Evolutionary conservation across 2,797 vertebrate species (phyloP).

Genomic region (Siniperca undulata): DNA sequence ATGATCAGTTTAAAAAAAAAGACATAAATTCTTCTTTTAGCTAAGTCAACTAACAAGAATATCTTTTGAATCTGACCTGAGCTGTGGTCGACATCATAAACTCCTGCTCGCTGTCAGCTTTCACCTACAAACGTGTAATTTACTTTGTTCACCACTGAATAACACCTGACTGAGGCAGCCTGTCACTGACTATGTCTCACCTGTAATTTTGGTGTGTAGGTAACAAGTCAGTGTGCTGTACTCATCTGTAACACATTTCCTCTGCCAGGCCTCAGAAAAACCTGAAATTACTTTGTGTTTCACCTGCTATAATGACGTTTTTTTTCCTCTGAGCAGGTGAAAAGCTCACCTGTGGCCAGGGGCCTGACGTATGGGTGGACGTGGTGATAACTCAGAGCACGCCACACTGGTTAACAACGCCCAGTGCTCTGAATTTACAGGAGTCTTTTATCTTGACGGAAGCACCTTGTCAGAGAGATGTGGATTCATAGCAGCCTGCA

Average conservation of each 20-base stretch:
- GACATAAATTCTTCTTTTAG: background rate
- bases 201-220: constrained; percentile 52
- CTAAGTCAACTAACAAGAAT: background rate
- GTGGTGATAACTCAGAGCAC: constrained; percentile 10
- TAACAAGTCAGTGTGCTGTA: constrained; percentile 21
- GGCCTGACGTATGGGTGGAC: background rate
- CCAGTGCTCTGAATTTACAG: background rate
- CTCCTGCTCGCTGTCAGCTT: constrained; percentile 22
- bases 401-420: background rate
- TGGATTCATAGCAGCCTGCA: constrained; percentile 3
- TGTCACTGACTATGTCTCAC: constrained; percentile 49
- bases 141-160: constrained; percentile 7
- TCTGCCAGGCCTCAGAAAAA: background rate
- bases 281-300: constrained; percentile 17
- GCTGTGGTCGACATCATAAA: background rate
- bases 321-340: constrained; percentile 12
- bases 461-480: background rate
- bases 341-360: constrained; percentile 1
- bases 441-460: background rate
- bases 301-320: constrained; percentile 29
- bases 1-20: background rate
- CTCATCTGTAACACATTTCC: constrained; percentile 29
- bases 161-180: constrained; percentile 19
- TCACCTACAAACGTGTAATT: constrained; percentile 36
- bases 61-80: background rate